Conservation (phyloP, 2,113 vertebrate genomes). For the Anoura caudifer region DNA sequence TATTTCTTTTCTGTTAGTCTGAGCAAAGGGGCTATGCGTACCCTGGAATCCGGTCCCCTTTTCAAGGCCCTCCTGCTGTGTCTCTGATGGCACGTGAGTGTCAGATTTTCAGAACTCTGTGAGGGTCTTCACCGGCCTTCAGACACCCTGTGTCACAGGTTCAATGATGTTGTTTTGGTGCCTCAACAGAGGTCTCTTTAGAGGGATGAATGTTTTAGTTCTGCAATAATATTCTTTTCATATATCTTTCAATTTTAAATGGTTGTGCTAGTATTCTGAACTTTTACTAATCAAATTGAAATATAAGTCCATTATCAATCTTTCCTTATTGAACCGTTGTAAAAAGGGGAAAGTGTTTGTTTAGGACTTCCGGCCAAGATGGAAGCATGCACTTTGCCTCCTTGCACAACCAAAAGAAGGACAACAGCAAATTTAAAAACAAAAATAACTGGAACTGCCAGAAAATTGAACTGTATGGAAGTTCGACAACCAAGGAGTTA, state of each 20-base stretch:
- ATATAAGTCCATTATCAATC: neutral
- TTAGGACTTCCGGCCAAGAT: too few relatives aligned
- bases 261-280: neutral
- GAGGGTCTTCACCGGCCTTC: neutral
- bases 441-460: too few relatives aligned
- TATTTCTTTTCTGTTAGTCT: neutral
- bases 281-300: neutral
- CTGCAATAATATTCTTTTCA: neutral
- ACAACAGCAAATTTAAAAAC: too few relatives aligned
- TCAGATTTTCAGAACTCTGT: neutral
- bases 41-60: neutral
- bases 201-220: neutral
- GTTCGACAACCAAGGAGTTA: too few relatives aligned
- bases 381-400: too few relatives aligned
- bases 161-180: neutral
- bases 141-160: neutral
- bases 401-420: too few relatives aligned
- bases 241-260: neutral
- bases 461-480: too few relatives aligned
- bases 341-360: neutral
- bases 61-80: neutral
- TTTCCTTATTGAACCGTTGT: neutral
- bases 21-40: neutral
- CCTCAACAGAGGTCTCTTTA: neutral
- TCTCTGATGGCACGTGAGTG: neutral